Percentiles rank a stretch among this genome's conserved stretches.
These are phyloP conservation scores for Solea senegalensis DNA, from an alignment of 2,113 vertebrate species.

Conservation along the genomic window DNA sequence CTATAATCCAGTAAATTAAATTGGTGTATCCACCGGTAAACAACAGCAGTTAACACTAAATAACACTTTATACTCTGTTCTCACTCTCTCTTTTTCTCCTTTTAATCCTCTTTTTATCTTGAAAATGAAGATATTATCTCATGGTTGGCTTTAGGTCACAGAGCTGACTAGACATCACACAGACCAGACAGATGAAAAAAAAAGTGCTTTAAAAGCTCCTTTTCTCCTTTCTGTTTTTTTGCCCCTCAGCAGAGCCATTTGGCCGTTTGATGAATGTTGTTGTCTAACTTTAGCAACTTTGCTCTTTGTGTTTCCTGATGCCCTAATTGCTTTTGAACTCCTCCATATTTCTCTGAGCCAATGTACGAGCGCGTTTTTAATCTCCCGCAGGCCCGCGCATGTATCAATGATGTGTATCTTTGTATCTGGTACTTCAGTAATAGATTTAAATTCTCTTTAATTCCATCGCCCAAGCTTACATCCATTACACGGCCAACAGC, in stretches of 20 bases:
- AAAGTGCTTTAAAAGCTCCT: slow-evolving; percentile 40
- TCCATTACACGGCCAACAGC: slow-evolving; percentile 23
- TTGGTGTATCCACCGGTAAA: slow-evolving; percentile 32
- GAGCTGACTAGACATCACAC: slow-evolving; percentile 44
- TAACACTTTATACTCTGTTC: too few species aligned
- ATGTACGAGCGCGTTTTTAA: slow-evolving; percentile 41
- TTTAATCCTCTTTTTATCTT: slow-evolving; percentile 40
- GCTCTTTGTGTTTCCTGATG: slow-evolving; percentile 39
- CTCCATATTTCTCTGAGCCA: slow-evolving; percentile 39
- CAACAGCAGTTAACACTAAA: slow-evolving; percentile 9
- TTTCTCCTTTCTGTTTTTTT: slow-evolving; percentile 37
- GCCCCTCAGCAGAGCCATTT: slow-evolving; percentile 23
- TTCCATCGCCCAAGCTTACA: not conserved
- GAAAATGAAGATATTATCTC: slow-evolving; percentile 60
- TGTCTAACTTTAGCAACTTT: slow-evolving; percentile 53
- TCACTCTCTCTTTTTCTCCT: slow-evolving; percentile 18
- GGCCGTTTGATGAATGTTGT: slow-evolving; percentile 54
- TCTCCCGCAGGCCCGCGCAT: slow-evolving; percentile 28
- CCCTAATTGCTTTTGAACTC: slow-evolving; percentile 45
- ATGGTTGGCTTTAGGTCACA: slow-evolving; percentile 51
- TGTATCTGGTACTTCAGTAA: slow-evolving; percentile 10
- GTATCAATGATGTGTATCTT: slow-evolving; percentile 30
- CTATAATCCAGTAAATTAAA: slow-evolving; percentile 65
- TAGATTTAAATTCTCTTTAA: slow-evolving; percentile 1
- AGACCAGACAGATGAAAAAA: slow-evolving; percentile 57